Evolutionary conservation across 1,140 invertebrate species (phyloP).

Genomic region (Bombus confusus): DNA sequence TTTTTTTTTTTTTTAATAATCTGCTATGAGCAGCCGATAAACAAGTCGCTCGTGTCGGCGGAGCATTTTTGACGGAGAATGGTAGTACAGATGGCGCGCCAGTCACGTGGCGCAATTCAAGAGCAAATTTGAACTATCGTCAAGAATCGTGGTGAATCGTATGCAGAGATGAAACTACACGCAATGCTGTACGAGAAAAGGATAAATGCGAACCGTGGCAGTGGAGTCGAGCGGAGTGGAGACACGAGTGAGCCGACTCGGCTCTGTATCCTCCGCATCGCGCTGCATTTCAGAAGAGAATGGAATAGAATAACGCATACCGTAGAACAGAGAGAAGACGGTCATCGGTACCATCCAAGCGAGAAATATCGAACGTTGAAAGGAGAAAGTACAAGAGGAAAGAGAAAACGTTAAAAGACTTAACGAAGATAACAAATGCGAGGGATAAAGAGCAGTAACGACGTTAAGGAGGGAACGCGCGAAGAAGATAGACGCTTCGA

Average conservation of each 20-base stretch:
- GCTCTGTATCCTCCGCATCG: background rate
- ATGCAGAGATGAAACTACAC: background rate
- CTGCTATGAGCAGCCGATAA: background rate
- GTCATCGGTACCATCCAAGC: background rate
- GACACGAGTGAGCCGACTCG: background rate
- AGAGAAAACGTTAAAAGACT: background rate
- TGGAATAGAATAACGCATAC: background rate
- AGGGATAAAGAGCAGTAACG: background rate
- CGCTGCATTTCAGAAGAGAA: background rate
- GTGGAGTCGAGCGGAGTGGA: too few species aligned
- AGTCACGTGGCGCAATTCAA: background rate
- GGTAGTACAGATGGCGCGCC: background rate
- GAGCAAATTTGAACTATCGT: conserved; percentile 1
- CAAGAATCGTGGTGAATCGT: too few species aligned
- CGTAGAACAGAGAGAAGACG: background rate
- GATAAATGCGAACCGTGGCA: background rate
- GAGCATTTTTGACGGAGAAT: background rate
- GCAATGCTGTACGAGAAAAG: too few species aligned
- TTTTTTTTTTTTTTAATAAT: background rate
- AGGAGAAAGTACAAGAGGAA: background rate
- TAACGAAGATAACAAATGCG: background rate
- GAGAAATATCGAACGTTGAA: background rate
- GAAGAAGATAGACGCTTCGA: background rate
- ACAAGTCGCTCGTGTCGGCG: background rate
- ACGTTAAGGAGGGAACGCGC: background rate